Evolutionary conservation across 2,113 vertebrate genomes (phyloP), one percentile per base, ranked within the genome.

Genomic region (Drymodes brunneopygia): DNA sequence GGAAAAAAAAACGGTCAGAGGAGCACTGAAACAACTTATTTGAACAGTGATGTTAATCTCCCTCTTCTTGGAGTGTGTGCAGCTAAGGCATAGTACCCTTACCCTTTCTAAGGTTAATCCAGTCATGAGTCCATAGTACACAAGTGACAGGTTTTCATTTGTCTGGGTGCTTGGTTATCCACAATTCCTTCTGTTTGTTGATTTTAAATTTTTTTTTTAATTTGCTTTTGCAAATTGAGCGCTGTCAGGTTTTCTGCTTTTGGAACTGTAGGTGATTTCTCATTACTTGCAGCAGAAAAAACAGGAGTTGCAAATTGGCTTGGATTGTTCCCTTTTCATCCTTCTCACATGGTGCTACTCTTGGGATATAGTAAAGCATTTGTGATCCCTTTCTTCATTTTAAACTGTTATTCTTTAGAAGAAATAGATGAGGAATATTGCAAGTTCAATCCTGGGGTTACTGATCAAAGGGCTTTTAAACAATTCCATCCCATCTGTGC

Each of bases 401-500:
- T 70, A 73, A 90, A 83, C 42, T 66, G 33, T 92, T 78, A 51
- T 42, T 19, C 60, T 67, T 90, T 78, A 60, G 44, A 94, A 84
- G 72, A 86, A 86, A 67, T 81, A 88, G 42, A 61, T 45, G 81
- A 93, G 44, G 73, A 94, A 89, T 91, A 69, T 56, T 92, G 24
- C 24, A 81, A 82, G 67, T 92, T 90, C 56, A 74, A 93, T 88
- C 83, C 86, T 64, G 86, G 56, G 69, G 72, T 66, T 83, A 78
- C 51, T 91, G 83, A 92, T 93, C 92, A 95, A 94, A 94, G 86
- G 64, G 72, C 77, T 94, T 95, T 93, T 88, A 72, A 94, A 51
- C 56, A 84, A 35, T 78, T 77, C 51, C 65, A 81, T 71, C 83
- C 91, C 47, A 35, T 83, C 65, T 56, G 75, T 88, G 71, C 44